A percentile compares a stretch with the other conserved stretches of the same genome.
Evolutionary conservation across 2,888 invertebrate species (phyloP).

Genomic region (Bombyx huttoni): DNA sequence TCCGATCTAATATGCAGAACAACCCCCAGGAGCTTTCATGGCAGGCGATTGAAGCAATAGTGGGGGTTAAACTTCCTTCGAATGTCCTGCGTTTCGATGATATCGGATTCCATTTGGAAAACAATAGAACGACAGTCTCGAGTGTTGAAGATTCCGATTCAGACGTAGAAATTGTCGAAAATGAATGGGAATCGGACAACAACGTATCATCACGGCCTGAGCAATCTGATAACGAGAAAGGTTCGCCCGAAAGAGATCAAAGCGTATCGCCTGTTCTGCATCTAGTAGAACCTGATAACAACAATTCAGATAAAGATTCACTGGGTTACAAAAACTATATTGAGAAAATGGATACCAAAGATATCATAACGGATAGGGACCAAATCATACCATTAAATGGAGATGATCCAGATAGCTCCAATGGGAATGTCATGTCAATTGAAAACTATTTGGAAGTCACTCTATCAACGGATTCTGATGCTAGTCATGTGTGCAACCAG

Average conservation of each 20-base stretch:
- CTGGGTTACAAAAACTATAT: conserved; percentile 53
- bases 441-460: conserved; percentile 70
- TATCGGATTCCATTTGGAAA: conserved; percentile 65
- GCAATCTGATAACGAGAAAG: conserved; percentile 62
- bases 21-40: conserved; percentile 74
- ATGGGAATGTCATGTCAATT: conserved; percentile 66
- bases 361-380: conserved; percentile 43
- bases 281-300: conserved; percentile 63
- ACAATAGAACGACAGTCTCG: conserved; percentile 41
- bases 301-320: conserved; percentile 51
- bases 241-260: conserved; percentile 53
- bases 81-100: conserved; percentile 69
- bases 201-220: conserved; percentile 60
- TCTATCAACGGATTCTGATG: conserved; percentile 64
- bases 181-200: conserved; percentile 66
- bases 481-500: conserved; percentile 63
- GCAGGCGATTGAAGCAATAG: conserved; percentile 72
- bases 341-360: conserved; percentile 58
- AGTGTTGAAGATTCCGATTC: conserved; percentile 67
- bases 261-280: conserved; percentile 60
- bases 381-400: conserved; percentile 40
- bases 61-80: conserved; percentile 69
- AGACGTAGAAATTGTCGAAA: conserved; percentile 68
- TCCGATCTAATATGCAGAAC: conserved; percentile 72
- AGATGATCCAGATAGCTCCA: conserved; percentile 61